Evolutionary conservation across 2,888 invertebrate species (phyloP).

Genomic region (Hydrotaea cyrtoneurina): DNA sequence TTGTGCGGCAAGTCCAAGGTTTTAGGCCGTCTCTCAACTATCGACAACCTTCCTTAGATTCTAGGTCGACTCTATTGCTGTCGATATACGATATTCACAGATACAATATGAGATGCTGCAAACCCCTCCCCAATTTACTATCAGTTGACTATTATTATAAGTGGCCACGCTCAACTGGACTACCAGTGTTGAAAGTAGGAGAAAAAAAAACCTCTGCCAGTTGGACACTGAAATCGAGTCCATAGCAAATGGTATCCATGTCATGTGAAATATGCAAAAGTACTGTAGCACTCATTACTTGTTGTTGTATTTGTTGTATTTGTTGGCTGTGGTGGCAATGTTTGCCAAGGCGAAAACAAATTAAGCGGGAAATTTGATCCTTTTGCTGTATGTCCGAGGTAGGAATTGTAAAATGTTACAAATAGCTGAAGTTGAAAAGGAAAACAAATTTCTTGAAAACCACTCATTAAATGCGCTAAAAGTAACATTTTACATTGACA

Average conservation of each 20-base stretch:
- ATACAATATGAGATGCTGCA: not conserved
- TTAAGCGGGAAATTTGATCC: constrained; percentile 65
- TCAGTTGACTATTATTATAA: not conserved
- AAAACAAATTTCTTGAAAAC: constrained; percentile 57
- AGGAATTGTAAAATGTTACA: constrained; percentile 54
- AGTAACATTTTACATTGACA: constrained; percentile 68
- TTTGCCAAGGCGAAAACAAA: constrained; percentile 45
- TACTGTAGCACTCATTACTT: constrained; percentile 66
- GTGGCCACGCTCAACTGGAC: not conserved
- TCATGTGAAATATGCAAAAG: constrained; percentile 58
- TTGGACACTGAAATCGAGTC: constrained; percentile 4
- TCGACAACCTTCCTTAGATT: too few species aligned
- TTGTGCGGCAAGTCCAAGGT: too few species aligned
- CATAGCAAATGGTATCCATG: constrained; percentile 10
- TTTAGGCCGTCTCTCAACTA: too few species aligned
- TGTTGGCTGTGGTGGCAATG: not conserved
- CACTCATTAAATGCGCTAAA: constrained; percentile 68
- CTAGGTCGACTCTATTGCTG: not conserved
- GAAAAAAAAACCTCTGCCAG: not conserved
- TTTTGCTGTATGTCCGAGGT: constrained; percentile 44
- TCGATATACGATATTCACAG: not conserved
- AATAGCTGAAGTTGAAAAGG: constrained; percentile 54
- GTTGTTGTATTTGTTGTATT: not conserved
- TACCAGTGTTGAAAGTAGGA: not conserved
- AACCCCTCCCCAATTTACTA: not conserved